Evolutionary conservation across 1,140 invertebrate species (phyloP).

Genomic region (Gryon sp.): DNA sequence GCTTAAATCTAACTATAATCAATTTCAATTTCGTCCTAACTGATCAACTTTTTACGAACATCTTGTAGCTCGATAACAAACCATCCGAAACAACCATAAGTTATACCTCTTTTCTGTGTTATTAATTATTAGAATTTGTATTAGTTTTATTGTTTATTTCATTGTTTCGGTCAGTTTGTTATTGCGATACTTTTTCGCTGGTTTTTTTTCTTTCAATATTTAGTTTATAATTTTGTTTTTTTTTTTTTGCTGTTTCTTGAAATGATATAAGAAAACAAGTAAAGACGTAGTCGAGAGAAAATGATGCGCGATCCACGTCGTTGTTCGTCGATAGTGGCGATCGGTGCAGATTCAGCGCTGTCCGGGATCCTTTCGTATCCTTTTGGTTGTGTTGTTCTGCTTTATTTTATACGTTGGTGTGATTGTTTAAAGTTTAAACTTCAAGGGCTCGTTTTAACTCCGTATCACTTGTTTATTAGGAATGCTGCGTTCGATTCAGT

Average conservation of each 20-base stretch:
- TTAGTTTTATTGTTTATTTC: background rate
- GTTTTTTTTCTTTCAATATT: background rate
- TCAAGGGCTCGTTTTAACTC: conserved; percentile 34
- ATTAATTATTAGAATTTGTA: background rate
- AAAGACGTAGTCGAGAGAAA: conserved; percentile 46
- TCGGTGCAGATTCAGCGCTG: conserved; percentile 24
- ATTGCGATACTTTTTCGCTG: background rate
- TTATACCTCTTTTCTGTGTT: background rate
- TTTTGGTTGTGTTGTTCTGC: conserved; percentile 29
- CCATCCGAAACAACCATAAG: conserved; percentile 11
- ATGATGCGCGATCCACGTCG: conserved; percentile 56
- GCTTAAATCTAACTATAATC: background rate
- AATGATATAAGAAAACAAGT: conserved; percentile 45
- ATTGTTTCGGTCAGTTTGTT: conserved; percentile 7
- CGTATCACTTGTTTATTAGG: conserved; percentile 41
- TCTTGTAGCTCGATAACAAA: conserved; percentile 42
- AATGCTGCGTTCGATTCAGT: conserved; percentile 64
- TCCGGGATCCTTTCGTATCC: conserved; percentile 37
- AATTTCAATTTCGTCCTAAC: conserved; percentile 57
- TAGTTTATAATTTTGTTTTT: conserved; percentile 2
- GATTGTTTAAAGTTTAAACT: conserved; percentile 44
- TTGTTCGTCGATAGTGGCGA: conserved; percentile 50
- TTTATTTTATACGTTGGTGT: conserved; percentile 46
- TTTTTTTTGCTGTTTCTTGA: conserved; percentile 14
- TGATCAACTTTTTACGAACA: conserved; percentile 67